phyloP scores from a whole-genome alignment of 2,888 invertebrate genomes.

The Galerucella nymphaeae region DNA sequence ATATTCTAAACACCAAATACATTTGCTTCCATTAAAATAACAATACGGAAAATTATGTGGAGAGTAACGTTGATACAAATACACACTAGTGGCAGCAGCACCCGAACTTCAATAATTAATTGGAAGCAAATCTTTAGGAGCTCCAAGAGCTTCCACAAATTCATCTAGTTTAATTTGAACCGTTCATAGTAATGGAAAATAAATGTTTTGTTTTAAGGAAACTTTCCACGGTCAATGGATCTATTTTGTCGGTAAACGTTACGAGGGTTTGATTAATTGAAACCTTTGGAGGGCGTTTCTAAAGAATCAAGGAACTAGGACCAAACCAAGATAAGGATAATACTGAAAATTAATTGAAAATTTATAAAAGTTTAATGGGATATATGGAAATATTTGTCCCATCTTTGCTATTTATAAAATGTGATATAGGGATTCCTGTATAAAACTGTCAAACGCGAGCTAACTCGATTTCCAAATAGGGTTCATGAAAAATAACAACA shows the following conservation, averaged over 20 bases:
- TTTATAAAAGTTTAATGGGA: too few species aligned
- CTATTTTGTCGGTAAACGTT: background rate
- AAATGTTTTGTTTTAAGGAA: background rate
- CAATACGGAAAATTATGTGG: constrained; percentile 9
- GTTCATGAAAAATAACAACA: too few species aligned
- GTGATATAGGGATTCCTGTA: too few species aligned
- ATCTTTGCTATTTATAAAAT: too few species aligned
- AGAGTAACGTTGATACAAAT: constrained; percentile 22
- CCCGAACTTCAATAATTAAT: constrained; percentile 31
- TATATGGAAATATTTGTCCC: too few species aligned
- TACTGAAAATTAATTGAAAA: too few species aligned
- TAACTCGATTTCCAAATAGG: too few species aligned
- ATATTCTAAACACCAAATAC: constrained; percentile 10
- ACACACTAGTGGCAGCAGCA: constrained; percentile 5
- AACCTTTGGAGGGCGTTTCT: too few species aligned
- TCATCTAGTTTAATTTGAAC: background rate
- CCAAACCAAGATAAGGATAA: too few species aligned
- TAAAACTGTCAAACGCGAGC: too few species aligned
- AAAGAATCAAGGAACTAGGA: too few species aligned
- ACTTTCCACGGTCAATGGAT: background rate
- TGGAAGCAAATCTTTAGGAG: constrained; percentile 26
- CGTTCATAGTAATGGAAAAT: background rate
- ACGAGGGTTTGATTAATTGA: too few species aligned
- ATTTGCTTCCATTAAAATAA: constrained; percentile 10
- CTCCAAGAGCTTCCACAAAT: constrained; percentile 20